Conservation (phyloP, 1,140 invertebrate genomes). For the Callitettix versicolor region DNA sequence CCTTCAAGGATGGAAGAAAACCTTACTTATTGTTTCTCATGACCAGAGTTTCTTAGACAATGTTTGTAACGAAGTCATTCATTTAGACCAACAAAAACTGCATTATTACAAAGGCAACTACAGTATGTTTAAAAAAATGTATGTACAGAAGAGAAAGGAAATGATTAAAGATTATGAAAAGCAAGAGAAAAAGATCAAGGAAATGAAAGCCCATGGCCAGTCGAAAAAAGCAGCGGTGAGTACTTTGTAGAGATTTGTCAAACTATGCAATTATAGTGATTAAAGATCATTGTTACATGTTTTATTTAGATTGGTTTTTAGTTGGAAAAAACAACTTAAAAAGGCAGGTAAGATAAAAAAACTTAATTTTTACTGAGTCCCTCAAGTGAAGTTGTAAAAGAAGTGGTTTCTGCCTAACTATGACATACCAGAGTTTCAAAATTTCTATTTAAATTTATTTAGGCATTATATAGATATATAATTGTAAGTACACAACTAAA, state of each 20-base stretch:
- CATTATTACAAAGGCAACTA: constrained; percentile 98
- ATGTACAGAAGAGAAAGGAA: constrained; percentile 88
- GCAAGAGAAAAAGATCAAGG: constrained; percentile 90
- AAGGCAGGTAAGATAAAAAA: no score
- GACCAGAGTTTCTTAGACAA: constrained; percentile 99
- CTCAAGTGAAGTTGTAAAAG: no score
- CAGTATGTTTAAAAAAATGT: constrained; percentile 98
- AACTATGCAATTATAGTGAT: no score
- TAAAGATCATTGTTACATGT: no score
- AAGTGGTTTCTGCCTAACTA: no score
- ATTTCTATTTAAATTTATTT: no score
- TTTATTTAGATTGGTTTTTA: no score
- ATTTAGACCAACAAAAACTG: constrained; percentile 88
- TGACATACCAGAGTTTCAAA: no score
- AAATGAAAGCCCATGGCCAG: constrained; percentile 88
- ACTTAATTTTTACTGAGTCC: no score
- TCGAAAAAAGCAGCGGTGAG: constrained; percentile 85
- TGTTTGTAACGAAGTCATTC: constrained; percentile 97
- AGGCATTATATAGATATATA: no score
- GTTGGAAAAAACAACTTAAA: neutral
- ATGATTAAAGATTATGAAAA: constrained; percentile 97
- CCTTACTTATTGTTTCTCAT: constrained; percentile 93
- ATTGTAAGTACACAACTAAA: no score
- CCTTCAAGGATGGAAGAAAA: constrained; percentile 96
- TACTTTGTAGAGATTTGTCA: no score